phyloP scores from a whole-genome alignment of 2,113 vertebrate species.

The Xyrauchen texanus region DNA sequence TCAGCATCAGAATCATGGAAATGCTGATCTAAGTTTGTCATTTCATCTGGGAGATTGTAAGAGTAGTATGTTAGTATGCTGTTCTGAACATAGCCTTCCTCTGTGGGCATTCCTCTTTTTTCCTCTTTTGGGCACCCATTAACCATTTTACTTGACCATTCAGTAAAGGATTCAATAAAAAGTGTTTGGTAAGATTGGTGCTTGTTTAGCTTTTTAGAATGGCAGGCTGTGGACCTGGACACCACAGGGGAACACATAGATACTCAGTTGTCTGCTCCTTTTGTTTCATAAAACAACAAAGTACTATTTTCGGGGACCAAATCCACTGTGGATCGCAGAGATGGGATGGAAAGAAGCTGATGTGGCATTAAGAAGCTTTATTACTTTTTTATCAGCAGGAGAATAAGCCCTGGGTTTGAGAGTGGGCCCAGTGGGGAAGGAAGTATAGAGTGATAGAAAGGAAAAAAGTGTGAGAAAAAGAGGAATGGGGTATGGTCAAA shows the following conservation, averaged over 20 bases:
- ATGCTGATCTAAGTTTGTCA: too few species aligned
- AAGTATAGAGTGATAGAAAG: slow-evolving; percentile 35
- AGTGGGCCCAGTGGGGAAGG: slow-evolving; percentile 41
- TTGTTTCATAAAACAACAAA: slow-evolving; percentile 70
- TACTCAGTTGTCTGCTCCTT: slow-evolving; percentile 43
- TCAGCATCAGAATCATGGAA: too few species aligned
- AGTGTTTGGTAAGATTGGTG: neutral
- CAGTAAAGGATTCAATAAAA: neutral
- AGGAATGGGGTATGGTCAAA: slow-evolving; percentile 49
- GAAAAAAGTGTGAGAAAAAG: slow-evolving; percentile 4
- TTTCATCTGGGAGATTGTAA: too few species aligned
- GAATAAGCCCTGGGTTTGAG: slow-evolving; percentile 57
- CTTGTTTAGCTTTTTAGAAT: slow-evolving; percentile 15
- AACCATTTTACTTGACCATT: neutral
- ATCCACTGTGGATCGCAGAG: slow-evolving; percentile 60
- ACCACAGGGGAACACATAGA: slow-evolving; percentile 19
- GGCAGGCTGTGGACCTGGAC: neutral
- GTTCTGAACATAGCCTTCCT: slow-evolving; percentile 11
- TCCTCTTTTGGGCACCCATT: slow-evolving; percentile 27
- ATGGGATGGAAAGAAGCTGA: slow-evolving; percentile 65
- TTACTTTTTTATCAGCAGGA: slow-evolving; percentile 78
- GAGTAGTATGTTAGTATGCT: too few species aligned
- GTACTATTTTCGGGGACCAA: slow-evolving; percentile 67
- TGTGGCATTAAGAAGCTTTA: slow-evolving; percentile 73
- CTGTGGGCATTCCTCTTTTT: too few species aligned